Evolutionary conservation across 2,888 invertebrate species (phyloP), one percentile per base, ranked within the genome.

Genomic region (Zhuqinia jingwanae): DNA sequence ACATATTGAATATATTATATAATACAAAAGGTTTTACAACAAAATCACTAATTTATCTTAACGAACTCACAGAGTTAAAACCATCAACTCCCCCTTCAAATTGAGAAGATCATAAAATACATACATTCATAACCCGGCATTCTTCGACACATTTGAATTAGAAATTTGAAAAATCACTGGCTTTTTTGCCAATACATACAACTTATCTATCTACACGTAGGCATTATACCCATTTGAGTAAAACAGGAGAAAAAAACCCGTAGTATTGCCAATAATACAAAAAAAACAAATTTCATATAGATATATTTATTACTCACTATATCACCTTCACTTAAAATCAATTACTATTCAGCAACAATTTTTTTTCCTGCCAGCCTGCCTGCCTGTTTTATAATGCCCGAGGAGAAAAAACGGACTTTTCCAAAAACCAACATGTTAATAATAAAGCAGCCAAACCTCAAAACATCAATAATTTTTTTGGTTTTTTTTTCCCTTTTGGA

Each of bases 401-500:
- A 8, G 20, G 11, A 58, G 10, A 58, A 20, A 58, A 65, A 1
- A 65, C n/a, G 5, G 20, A 15, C 3, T 60, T 65, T 65, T 65
- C 17, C 17, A 65, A 65, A 65, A 65, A 65, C 42, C 65, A 65
- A 65, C 65, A 65, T 20, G 17, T n/a, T 42, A n/a, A 8, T 65
- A 20, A 65, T 17, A 65, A 42, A 27, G 15, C n/a, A 77, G 60
- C 36, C 60, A 53, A 73, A 75, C 22, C 27, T 75, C 2, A 42
- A 45, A 42, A 20, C 8, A 42, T 36, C 8, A 36, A 36, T 36
- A 36, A 36, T 6, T 36, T n/a, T n/a, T 36, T 36, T 3, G 36
- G n/a, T 17, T 20, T n/a, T 20, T 42, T 20, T 70, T 17, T 75
- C 1, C 73, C 13, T 47, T 8, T 22, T n/a, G n/a, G n/a, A n/a